Percentiles rank a stretch among this genome's conserved stretches.
Evolutionary conservation across 1,140 invertebrate genomes (phyloP).

Genomic region (Drosophila teissieri): DNA sequence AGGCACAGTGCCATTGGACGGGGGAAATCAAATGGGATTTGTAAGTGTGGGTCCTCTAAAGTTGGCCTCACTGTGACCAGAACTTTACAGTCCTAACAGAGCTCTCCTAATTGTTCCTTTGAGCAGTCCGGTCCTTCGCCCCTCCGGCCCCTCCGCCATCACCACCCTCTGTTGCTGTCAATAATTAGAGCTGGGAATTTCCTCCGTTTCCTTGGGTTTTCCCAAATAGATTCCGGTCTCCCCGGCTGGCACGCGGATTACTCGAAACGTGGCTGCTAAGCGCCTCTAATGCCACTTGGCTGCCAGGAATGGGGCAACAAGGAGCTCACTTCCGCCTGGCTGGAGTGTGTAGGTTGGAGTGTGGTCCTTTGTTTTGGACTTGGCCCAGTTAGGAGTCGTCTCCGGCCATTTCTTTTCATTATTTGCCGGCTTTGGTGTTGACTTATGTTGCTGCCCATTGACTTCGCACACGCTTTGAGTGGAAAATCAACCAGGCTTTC

Average conservation of each 20-base stretch:
- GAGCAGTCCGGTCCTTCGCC: neutral
- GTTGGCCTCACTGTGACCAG: conserved; percentile 21
- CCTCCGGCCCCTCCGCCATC: neutral
- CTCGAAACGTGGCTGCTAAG: conserved; percentile 62
- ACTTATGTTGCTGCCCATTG: conserved; percentile 66
- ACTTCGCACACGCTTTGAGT: conserved; percentile 48
- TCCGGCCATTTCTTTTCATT: conserved; percentile 58
- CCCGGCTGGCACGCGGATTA: conserved; percentile 60
- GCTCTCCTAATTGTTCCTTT: conserved; percentile 58
- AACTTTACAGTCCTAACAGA: conserved; percentile 40
- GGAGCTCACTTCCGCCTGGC: conserved; percentile 51
- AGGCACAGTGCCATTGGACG: too few relatives aligned
- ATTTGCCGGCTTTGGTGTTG: conserved; percentile 69
- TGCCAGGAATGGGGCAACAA: neutral
- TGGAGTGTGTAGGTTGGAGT: conserved; percentile 7
- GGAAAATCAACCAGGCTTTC: neutral
- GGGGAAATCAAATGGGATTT: neutral
- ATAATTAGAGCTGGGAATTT: conserved; percentile 79
- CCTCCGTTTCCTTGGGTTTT: conserved; percentile 44
- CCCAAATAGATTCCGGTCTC: conserved; percentile 43
- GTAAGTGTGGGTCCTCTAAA: neutral
- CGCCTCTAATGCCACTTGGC: conserved; percentile 55
- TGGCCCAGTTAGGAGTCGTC: conserved; percentile 40
- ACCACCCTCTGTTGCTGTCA: conserved; percentile 65
- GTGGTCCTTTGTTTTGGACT: conserved; percentile 31